A percentile compares a stretch with the other conserved stretches of the same genome.
Conservation (phyloP, 2,797 vertebrate genomes). For the Coluber constrictor region DNA sequence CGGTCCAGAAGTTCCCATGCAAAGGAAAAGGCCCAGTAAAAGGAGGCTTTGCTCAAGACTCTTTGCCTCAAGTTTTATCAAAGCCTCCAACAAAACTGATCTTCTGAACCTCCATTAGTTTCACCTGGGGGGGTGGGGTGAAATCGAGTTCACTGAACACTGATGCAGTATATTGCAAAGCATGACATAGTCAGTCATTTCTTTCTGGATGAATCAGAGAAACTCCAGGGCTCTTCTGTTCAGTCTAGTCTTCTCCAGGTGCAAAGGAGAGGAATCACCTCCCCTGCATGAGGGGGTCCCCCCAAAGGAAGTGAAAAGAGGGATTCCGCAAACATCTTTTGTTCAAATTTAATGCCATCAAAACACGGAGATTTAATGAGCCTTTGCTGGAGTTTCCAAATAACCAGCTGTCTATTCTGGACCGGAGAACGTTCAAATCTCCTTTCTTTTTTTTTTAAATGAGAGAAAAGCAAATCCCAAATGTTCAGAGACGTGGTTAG, state of each 20-base stretch:
- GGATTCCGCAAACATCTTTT: neutral
- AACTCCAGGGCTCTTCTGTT: accelerated
- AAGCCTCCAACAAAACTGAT: neutral
- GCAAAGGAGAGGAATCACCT: neutral
- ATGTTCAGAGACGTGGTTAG: neutral
- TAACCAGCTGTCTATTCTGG: neutral
- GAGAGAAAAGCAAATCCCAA: neutral
- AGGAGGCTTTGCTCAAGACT: neutral
- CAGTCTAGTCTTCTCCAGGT: neutral
- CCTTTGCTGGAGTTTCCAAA: neutral
- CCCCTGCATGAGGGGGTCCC: too few species aligned
- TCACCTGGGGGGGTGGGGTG: neutral
- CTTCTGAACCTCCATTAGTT: neutral
- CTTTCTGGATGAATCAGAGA: neutral
- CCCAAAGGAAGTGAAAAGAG: neutral
- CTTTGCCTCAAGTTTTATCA: neutral
- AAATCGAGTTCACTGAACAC: neutral
- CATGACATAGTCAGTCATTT: too few species aligned
- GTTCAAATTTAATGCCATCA: too few species aligned
- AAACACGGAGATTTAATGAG: too few species aligned
- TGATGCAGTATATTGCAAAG: neutral
- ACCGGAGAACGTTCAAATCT: neutral
- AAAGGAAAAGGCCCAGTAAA: neutral
- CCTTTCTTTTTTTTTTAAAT: neutral
- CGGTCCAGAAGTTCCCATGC: neutral